These are phyloP conservation scores for Auanema sp. DNA, from an alignment of 2,888 invertebrate genomes.

Conservation along the genomic window DNA sequence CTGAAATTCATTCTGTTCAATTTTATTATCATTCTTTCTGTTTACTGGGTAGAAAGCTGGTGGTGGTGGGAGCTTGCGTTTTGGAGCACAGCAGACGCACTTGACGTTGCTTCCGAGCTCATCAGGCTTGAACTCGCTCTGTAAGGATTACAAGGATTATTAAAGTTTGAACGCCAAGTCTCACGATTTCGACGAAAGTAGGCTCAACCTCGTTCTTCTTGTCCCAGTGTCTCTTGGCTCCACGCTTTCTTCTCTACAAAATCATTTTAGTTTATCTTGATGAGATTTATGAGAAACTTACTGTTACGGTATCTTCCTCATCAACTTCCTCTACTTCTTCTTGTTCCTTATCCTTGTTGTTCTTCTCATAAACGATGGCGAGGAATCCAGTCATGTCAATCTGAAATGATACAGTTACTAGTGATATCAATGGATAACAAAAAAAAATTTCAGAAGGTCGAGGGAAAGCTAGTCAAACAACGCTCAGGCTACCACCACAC, in stretches of 20 bases:
- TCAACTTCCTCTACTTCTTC: conserved; percentile 15
- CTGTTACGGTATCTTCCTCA: background rate
- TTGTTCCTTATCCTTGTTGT: conserved; percentile 15
- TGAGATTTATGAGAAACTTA: conserved; percentile 15
- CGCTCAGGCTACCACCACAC: background rate
- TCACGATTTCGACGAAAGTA: conserved; percentile 24
- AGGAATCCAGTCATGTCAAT: conserved; percentile 37
- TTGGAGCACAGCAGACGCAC: conserved; percentile 48
- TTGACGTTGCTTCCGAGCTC: conserved; percentile 32
- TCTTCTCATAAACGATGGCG: conserved; percentile 20
- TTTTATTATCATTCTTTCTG: background rate
- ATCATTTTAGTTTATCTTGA: conserved; percentile 14
- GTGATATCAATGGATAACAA: too few species aligned
- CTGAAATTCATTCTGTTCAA: background rate
- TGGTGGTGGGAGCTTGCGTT: conserved; percentile 16
- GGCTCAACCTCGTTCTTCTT: conserved; percentile 18
- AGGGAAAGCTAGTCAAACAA: background rate
- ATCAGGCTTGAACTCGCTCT: conserved; percentile 26
- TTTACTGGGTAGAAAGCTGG: conserved; percentile 8
- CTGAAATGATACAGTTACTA: too few species aligned
- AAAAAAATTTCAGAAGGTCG: conserved; percentile 1
- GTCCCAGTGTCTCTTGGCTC: conserved; percentile 1
- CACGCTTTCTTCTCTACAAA: conserved; percentile 22
- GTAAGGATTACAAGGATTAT: too few species aligned
- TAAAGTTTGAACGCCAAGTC: background rate